A percentile compares a stretch with the other conserved stretches of the same genome.
These are phyloP conservation scores for Corythoichthys intestinalis DNA, from an alignment of 2,113 vertebrate genomes.

Conservation along the genomic window DNA sequence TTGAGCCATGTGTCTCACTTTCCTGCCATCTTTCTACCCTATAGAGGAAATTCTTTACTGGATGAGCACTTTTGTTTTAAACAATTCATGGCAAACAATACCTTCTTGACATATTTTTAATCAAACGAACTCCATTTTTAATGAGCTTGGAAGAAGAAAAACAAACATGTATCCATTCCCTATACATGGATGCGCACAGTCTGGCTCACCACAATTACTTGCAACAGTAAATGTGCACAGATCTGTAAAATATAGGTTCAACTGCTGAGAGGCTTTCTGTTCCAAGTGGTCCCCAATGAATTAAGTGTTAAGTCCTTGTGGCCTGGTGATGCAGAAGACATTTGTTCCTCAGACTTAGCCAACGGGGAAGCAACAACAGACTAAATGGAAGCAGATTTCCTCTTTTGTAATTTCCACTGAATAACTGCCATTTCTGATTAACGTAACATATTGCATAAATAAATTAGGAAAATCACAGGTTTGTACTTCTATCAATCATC, in stretches of 20 bases:
- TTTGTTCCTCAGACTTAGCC: slow-evolving; percentile 58
- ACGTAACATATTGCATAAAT: background rate
- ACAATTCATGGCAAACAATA: background rate
- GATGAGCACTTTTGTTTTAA: background rate
- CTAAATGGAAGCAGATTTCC: slow-evolving; percentile 57
- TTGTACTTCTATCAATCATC: background rate
- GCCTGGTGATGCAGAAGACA: slow-evolving; percentile 49
- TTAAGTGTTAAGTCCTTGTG: slow-evolving; percentile 60
- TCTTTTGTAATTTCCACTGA: background rate
- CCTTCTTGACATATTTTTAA: background rate
- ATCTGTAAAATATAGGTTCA: slow-evolving; percentile 64
- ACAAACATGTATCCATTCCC: slow-evolving; percentile 9
- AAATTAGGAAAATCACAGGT: background rate
- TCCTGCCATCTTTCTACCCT: slow-evolving; percentile 9
- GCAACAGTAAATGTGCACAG: slow-evolving; percentile 60
- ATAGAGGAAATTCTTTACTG: background rate
- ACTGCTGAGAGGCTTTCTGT: slow-evolving; percentile 63
- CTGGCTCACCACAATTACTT: slow-evolving; percentile 52
- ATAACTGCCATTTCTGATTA: background rate
- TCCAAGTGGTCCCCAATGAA: slow-evolving; percentile 56
- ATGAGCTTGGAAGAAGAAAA: background rate
- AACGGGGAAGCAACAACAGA: slow-evolving; percentile 44
- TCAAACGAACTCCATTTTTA: background rate
- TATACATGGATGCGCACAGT: slow-evolving; percentile 33
- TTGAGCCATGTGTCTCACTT: slow-evolving; percentile 10